These are phyloP conservation scores for Nyctalus aviator DNA, from an alignment of 2,797 vertebrate genomes.

Conservation along the genomic window DNA sequence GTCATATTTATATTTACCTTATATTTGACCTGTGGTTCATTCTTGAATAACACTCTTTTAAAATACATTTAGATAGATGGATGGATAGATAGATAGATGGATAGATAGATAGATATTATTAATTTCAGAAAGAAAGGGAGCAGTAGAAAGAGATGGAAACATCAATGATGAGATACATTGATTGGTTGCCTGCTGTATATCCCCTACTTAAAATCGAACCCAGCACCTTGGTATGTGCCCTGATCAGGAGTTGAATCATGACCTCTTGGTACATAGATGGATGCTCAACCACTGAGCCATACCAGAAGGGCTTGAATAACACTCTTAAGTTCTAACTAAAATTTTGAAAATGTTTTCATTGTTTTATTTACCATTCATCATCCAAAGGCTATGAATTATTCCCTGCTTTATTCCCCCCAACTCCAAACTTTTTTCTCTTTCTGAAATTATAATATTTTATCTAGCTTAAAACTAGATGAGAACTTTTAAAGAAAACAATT, in stretches of 20 bases:
- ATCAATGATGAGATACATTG: no score
- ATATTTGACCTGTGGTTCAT: background rate
- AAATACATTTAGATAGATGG: no score
- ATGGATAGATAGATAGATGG: no score
- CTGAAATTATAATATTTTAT: background rate
- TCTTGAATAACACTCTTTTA: background rate
- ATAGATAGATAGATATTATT: no score
- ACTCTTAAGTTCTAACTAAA: background rate
- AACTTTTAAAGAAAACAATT: constrained; percentile 33
- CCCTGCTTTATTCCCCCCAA: background rate
- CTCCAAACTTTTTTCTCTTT: background rate
- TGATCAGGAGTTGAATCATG: no score
- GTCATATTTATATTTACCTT: background rate
- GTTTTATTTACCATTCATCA: background rate
- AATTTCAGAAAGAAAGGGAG: no score
- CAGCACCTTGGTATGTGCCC: no score
- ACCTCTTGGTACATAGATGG: no score
- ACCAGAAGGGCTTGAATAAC: background rate
- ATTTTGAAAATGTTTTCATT: background rate
- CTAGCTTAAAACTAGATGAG: background rate
- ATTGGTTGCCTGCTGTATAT: no score
- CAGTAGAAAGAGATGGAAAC: no score
- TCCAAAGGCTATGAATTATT: background rate
- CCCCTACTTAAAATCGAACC: no score
- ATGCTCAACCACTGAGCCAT: no score